These are phyloP conservation scores for Brachionus paranguensis DNA, from an alignment of 1,140 invertebrate species.

Conservation along the genomic window DNA sequence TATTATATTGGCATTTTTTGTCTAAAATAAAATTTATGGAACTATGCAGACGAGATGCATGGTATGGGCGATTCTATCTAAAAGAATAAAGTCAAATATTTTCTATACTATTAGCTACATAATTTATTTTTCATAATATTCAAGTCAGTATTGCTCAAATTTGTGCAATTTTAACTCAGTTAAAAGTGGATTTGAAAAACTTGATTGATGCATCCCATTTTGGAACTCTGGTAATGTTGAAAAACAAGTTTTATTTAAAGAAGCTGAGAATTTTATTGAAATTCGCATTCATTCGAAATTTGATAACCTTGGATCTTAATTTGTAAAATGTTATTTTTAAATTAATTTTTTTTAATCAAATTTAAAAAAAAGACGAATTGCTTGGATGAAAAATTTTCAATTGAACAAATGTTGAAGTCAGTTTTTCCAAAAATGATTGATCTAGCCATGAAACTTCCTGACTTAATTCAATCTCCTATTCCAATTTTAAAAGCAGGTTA, in stretches of 20 bases:
- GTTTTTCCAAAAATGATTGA: constrained; percentile 2
- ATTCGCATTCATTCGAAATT: not conserved
- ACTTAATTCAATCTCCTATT: not conserved
- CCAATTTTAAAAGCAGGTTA: constrained; percentile 9
- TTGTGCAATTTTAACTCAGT: not conserved
- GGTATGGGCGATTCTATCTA: not conserved
- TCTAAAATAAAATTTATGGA: no score
- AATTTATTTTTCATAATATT: not conserved
- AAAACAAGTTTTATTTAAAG: not conserved
- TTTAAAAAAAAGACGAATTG: not conserved
- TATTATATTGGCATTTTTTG: no score
- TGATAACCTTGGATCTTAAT: not conserved
- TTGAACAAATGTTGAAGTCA: not conserved
- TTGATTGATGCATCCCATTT: not conserved
- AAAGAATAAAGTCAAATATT: not conserved
- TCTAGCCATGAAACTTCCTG: not conserved
- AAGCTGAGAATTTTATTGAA: not conserved
- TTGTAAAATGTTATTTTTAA: not conserved
- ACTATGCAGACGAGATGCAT: no score
- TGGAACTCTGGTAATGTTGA: not conserved
- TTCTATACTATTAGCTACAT: not conserved
- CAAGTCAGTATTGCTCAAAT: not conserved
- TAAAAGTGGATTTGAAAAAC: not conserved
- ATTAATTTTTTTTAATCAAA: not conserved
- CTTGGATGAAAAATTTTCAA: not conserved